A percentile compares a stretch with the other conserved stretches of the same genome.
Evolutionary conservation across 2,888 invertebrate genomes (phyloP).

Genomic region (Macrosiphum euphorbiae): DNA sequence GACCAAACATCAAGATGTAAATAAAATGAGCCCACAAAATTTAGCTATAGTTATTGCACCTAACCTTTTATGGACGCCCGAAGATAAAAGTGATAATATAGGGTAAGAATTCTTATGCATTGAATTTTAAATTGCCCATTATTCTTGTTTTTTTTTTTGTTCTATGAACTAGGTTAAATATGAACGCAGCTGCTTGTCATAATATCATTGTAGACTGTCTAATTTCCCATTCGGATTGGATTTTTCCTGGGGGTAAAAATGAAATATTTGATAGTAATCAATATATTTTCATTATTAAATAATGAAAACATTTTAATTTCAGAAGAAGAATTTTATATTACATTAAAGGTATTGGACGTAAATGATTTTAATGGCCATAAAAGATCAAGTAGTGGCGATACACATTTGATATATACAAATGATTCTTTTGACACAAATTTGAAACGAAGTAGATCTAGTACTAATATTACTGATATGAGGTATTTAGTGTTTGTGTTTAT

Average conservation of each 20-base stretch:
- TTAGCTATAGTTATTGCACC: slow-evolving; percentile 97
- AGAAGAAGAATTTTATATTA: slow-evolving; percentile 81
- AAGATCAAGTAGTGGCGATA: slow-evolving; percentile 76
- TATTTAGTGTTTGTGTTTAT: slow-evolving; percentile 2
- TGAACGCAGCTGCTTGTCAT: slow-evolving; percentile 85
- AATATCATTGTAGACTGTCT: slow-evolving; percentile 88
- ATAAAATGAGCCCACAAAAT: slow-evolving; percentile 98
- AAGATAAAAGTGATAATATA: slow-evolving; percentile 74
- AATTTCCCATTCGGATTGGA: slow-evolving; percentile 84
- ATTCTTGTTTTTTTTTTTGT: slow-evolving; percentile 34
- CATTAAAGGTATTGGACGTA: slow-evolving; percentile 72
- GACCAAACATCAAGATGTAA: slow-evolving; percentile 85
- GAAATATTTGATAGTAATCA: neutral
- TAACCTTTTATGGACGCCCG: slow-evolving; percentile 88
- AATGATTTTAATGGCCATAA: slow-evolving; percentile 71
- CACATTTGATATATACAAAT: slow-evolving; percentile 69
- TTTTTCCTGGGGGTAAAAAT: slow-evolving; percentile 78
- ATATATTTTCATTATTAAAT: neutral
- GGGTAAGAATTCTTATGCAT: slow-evolving; percentile 69
- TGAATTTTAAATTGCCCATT: neutral
- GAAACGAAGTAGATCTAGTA: slow-evolving; percentile 63
- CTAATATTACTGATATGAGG: slow-evolving; percentile 61
- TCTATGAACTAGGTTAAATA: slow-evolving; percentile 75
- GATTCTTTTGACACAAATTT: slow-evolving; percentile 46
- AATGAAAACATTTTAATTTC: slow-evolving; percentile 27